Base-by-base conservation (phyloP, 1,140 invertebrate species). In the Drosophila ficusphila region DNA sequence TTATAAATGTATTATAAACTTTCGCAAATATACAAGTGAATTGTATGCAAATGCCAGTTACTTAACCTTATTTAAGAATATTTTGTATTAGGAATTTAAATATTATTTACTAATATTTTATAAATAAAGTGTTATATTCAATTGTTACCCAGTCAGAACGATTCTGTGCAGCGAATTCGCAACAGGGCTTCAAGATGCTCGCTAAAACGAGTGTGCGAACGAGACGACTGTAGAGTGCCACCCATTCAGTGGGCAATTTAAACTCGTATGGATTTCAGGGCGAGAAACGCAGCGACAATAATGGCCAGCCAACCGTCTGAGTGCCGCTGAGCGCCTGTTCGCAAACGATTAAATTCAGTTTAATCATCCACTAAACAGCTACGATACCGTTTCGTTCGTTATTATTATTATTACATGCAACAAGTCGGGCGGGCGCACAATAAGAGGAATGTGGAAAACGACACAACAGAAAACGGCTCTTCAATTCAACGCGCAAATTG, bases 281-380 rank as follows among this genome's bases (percentile, higher is more conserved):
- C 72, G 73, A 86, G 76, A 82, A 74, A 68, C 41, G 57, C 49
- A 68, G 54, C 60, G 56, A 42, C 29, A 16, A 71, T 62, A 82
- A 68, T 65, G 64, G 61, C 51, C 72, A 38, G 23, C n/a, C 52
- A 18, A 29, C 57, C 16, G 27, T 6, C 49, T 51, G 21, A 8
- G n/a, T 9, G 44, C 14, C 54, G 76, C 74, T 90, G 90, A 69
- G 76, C 82, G 85, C 90, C 89, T 90, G 82, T 86, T 90, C 86
- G 73, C 90, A 90, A 90, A 90, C 90, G 90, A 90, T 90, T 90
- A 90, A 90, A 90, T 90, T 90, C 90, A 90, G 90, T 90, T 90
- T 90, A 90, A 90, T 90, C 89, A 90, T 90, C 90, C 90, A 90
- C 89, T 88, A 90, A 90, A 82, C 79, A 83, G 79, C 74, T 89